Conservation (phyloP, 2,797 vertebrate genomes). For the Paratrypauchen microcephalus region DNA sequence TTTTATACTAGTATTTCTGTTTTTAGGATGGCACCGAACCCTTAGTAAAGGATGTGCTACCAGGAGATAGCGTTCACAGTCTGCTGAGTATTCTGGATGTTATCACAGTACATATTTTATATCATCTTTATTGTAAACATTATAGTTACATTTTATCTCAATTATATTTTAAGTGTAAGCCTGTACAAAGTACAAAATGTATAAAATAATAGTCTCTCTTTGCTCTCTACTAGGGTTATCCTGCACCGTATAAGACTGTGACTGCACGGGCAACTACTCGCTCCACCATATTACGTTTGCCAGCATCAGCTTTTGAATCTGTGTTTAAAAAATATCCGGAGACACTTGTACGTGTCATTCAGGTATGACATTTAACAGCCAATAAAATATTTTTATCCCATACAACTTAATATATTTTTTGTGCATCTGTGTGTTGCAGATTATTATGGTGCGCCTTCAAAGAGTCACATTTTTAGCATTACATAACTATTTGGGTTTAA, state of each 20-base stretch:
- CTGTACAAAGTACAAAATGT: neutral
- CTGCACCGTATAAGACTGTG: constrained; percentile 91
- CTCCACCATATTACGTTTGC: constrained; percentile 87
- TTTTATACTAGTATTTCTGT: constrained; percentile 1
- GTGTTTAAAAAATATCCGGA: constrained; percentile 95
- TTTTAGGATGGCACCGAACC: constrained; percentile 89
- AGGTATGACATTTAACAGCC: constrained; percentile 69
- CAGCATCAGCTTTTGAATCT: constrained; percentile 89
- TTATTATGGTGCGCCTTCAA: constrained; percentile 96
- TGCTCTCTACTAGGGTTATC: constrained; percentile 81
- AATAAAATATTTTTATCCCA: neutral
- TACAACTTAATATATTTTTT: constrained; percentile 4
- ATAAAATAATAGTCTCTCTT: neutral
- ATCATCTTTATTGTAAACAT: neutral
- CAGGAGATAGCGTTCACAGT: constrained; percentile 95
- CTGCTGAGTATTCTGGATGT: constrained; percentile 95
- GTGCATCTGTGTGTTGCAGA: constrained; percentile 72
- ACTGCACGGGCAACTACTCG: constrained; percentile 84
- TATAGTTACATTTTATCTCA: neutral
- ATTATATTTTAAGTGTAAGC: neutral
- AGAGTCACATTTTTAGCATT: constrained; percentile 93
- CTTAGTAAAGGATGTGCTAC: constrained; percentile 91
- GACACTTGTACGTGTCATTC: constrained; percentile 92
- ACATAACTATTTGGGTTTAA: constrained; percentile 94
- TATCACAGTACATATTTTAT: constrained; percentile 86